A percentile compares a stretch with the other conserved stretches of the same genome.
Evolutionary conservation across 2,888 invertebrate species (phyloP).

Genomic region (Slavum lentiscoides): DNA sequence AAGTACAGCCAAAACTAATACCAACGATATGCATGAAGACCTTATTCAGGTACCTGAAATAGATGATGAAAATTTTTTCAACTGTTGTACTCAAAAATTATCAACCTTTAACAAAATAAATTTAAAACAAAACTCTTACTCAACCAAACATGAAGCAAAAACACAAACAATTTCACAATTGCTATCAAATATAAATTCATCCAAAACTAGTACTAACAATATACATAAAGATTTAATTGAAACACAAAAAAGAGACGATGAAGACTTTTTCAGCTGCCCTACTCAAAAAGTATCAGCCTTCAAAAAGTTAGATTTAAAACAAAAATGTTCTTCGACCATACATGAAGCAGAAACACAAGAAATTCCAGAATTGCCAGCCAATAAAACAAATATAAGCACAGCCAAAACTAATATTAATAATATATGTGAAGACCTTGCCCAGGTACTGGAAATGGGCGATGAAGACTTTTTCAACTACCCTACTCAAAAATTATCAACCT

Average conservation of each 20-base stretch:
- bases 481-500: slow-evolving; percentile 16
- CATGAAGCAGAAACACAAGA: background rate
- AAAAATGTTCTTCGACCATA: background rate
- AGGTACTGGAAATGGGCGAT: background rate
- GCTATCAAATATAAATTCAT: background rate
- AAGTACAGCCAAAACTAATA: background rate
- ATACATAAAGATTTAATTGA: background rate
- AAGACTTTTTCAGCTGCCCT: slow-evolving; percentile 23
- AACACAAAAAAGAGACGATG: background rate
- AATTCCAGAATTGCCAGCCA: background rate
- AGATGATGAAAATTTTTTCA: slow-evolving; percentile 13
- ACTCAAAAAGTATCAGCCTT: slow-evolving; percentile 18
- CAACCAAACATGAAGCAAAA: background rate
- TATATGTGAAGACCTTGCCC: background rate
- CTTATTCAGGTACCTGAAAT: background rate
- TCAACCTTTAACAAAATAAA: background rate
- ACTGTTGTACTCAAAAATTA: slow-evolving; percentile 23
- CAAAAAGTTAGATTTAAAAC: background rate
- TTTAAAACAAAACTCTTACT: background rate
- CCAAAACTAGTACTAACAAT: background rate
- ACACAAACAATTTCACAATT: background rate
- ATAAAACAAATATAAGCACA: background rate
- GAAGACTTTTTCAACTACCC: slow-evolving; percentile 30
- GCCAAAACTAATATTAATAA: background rate
- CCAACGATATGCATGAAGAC: background rate